These are phyloP conservation scores for Oncorhynchus mykiss DNA, from an alignment of 2,113 vertebrate species.

Conservation along the genomic window DNA sequence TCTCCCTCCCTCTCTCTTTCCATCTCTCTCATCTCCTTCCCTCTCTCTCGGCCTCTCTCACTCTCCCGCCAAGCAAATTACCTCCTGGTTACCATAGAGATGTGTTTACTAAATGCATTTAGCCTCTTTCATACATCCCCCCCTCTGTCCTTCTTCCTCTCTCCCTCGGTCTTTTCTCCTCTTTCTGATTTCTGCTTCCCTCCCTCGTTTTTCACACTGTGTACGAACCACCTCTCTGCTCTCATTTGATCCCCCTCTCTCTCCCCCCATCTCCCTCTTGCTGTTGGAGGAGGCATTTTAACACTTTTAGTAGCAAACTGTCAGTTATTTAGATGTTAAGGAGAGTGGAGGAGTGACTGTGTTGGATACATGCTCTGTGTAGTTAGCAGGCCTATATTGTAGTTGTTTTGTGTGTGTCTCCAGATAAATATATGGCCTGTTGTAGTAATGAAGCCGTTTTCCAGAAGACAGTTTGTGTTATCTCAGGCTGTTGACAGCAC, in stretches of 20 bases:
- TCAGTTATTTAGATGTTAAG: conserved; percentile 11
- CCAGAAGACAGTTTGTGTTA: conserved; percentile 24
- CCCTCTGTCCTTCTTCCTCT: conserved; percentile 6
- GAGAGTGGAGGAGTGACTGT: no score
- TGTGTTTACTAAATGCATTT: conserved; percentile 75
- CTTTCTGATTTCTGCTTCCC: background rate
- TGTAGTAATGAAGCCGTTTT: conserved; percentile 38
- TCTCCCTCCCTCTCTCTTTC: conserved; percentile 31
- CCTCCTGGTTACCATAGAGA: conserved; percentile 77
- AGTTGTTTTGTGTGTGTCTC: conserved; percentile 19
- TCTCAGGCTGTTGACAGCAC: conserved; percentile 63
- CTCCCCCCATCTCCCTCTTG: conserved; percentile 14
- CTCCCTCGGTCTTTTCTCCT: background rate
- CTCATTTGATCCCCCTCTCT: background rate
- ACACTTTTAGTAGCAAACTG: conserved; percentile 39
- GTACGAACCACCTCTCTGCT: background rate
- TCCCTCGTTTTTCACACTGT: conserved; percentile 22
- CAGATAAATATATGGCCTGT: conserved; percentile 19
- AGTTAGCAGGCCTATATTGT: conserved; percentile 40
- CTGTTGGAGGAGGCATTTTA: conserved; percentile 20
- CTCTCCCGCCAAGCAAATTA: conserved; percentile 74
- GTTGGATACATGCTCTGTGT: conserved; percentile 37
- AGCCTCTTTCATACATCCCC: conserved; percentile 47
- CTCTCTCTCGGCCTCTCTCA: conserved; percentile 38
- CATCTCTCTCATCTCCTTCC: conserved; percentile 47